Percentiles rank a stretch among this genome's conserved stretches.
Conservation (phyloP, 2,888 invertebrate genomes). For the Punctoribates punctum region DNA sequence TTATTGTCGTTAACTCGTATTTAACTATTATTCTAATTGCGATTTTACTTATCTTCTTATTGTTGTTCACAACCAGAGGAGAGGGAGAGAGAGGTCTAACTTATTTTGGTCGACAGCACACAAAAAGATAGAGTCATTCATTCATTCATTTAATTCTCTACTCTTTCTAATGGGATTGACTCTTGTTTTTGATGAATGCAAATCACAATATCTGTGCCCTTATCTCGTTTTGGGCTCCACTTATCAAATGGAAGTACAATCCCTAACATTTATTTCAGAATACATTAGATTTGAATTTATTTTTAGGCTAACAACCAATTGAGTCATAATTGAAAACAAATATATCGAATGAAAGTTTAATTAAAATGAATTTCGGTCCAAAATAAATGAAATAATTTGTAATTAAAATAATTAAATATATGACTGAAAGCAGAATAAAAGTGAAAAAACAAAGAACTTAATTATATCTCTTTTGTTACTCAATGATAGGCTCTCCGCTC, state of each 20-base stretch:
- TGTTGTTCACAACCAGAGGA: not conserved
- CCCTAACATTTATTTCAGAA: too few species aligned
- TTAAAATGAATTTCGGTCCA: too few species aligned
- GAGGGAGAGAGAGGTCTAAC: not conserved
- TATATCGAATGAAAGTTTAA: too few species aligned
- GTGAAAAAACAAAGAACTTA: too few species aligned
- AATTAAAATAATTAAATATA: not conserved
- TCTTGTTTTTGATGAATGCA: not conserved
- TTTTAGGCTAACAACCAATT: too few species aligned
- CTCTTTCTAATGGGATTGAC: conserved; percentile 5
- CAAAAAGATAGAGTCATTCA: not conserved
- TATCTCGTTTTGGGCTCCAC: not conserved
- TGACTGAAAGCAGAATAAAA: not conserved
- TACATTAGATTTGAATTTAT: too few species aligned
- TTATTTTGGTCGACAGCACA: conserved; percentile 4
- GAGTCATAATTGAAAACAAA: too few species aligned
- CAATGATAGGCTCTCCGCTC: too few species aligned
- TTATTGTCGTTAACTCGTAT: not conserved
- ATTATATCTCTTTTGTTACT: too few species aligned
- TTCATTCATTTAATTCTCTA: not conserved
- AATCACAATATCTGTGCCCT: not conserved
- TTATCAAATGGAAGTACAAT: too few species aligned
- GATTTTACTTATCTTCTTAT: conserved; percentile 5
- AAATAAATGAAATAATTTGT: too few species aligned
- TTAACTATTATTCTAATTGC: conserved; percentile 13